Percentiles rank a stretch among this genome's conserved stretches.
Evolutionary conservation across 2,113 vertebrate species (phyloP).

Genomic region (Lamprotornis superbus): DNA sequence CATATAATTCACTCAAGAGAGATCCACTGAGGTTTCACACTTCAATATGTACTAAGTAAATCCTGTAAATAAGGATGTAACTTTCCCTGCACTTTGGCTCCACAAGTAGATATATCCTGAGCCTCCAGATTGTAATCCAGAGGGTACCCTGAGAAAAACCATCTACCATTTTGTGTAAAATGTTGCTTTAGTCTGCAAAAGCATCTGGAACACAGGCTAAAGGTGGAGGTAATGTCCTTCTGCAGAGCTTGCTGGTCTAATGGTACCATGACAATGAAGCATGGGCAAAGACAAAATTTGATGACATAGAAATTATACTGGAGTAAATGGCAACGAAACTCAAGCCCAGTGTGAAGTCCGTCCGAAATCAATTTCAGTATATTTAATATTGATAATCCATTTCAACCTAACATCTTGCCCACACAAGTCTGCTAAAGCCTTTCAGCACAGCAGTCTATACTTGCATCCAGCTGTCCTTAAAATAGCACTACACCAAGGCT

Average conservation of each 20-base stretch:
- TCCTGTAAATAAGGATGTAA: neutral
- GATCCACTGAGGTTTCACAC: neutral
- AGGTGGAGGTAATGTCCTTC: neutral
- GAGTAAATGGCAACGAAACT: neutral
- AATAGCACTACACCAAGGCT: neutral
- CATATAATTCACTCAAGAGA: neutral
- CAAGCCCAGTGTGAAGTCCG: neutral
- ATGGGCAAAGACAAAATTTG: neutral
- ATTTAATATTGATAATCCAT: neutral
- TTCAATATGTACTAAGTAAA: neutral
- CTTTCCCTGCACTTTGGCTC: neutral
- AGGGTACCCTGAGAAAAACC: neutral
- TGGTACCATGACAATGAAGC: neutral
- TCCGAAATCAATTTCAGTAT: neutral
- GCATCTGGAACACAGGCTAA: neutral
- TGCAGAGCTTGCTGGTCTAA: neutral
- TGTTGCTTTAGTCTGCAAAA: neutral
- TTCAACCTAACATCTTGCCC: neutral
- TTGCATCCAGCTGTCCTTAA: neutral
- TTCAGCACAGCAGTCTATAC: neutral
- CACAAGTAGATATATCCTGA: neutral
- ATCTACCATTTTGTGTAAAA: neutral
- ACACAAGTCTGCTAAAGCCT: neutral
- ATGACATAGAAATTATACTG: neutral
- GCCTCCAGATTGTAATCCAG: neutral